These are phyloP conservation scores for Strigamia maritima DNA, from an alignment of 2,888 invertebrate species.

Conservation along the genomic window DNA sequence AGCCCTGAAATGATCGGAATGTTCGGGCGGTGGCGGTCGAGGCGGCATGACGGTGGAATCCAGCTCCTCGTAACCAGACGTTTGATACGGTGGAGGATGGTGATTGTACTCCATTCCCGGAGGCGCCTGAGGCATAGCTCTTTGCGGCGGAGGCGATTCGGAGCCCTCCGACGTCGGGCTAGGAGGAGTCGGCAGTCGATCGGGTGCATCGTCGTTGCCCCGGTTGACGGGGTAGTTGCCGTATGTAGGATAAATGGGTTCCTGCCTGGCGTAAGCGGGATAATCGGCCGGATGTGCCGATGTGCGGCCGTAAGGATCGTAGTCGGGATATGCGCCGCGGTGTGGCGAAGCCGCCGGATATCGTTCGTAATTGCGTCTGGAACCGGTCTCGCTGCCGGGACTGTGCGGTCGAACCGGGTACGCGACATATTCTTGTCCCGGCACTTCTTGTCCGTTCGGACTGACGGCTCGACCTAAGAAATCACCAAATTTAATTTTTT, in stretches of 20 bases:
- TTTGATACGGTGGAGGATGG: conserved; percentile 56
- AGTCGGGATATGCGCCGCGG: conserved; percentile 40
- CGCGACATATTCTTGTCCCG: conserved; percentile 45
- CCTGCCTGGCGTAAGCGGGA: conserved; percentile 25
- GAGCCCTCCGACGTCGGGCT: conserved; percentile 44
- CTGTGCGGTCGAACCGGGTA: conserved; percentile 48
- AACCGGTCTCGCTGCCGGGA: conserved; percentile 47
- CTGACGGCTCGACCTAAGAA: conserved; percentile 46
- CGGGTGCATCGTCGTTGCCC: conserved; percentile 36
- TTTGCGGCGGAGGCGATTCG: conserved; percentile 46
- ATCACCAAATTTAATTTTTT: no score
- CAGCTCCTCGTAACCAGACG: conserved; percentile 66
- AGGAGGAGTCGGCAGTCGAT: conserved; percentile 44
- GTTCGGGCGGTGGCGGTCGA: conserved; percentile 40
- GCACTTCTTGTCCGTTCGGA: conserved; percentile 45
- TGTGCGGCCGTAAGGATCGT: conserved; percentile 39
- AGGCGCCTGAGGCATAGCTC: conserved; percentile 45
- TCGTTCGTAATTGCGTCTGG: conserved; percentile 41
- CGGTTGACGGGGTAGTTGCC: conserved; percentile 33
- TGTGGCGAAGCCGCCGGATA: conserved; percentile 41
- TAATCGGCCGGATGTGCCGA: conserved; percentile 26
- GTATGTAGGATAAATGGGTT: conserved; percentile 39
- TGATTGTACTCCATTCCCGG: conserved; percentile 47
- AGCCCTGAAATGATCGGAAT: conserved; percentile 38
- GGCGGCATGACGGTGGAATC: conserved; percentile 53